Conservation (phyloP, 30 jellyfish, hydroid and myxozoan species). For the Pelagia noctiluca region DNA sequence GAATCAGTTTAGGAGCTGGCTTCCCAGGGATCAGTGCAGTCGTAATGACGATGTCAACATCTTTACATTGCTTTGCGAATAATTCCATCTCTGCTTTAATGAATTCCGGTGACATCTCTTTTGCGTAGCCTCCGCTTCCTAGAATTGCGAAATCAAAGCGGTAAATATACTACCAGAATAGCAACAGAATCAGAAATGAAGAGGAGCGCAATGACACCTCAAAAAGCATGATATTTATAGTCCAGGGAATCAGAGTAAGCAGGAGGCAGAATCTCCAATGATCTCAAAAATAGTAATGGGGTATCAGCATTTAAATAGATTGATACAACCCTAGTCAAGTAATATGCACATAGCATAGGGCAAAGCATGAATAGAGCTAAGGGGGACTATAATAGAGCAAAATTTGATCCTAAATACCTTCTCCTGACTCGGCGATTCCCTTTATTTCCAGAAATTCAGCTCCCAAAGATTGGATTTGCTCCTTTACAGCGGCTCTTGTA, state of each 20-base stretch:
- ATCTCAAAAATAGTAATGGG: too few species aligned
- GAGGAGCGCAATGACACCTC: too few species aligned
- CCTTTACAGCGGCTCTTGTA: slow-evolving; percentile 94
- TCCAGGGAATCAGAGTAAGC: too few species aligned
- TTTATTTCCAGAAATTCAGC: slow-evolving; percentile 94
- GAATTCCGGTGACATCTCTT: slow-evolving; percentile 96
- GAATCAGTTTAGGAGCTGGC: slow-evolving; percentile 91
- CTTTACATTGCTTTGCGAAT: slow-evolving; percentile 95
- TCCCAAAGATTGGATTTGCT: slow-evolving; percentile 92
- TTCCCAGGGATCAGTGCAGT: slow-evolving; percentile 96
- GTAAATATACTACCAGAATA: too few species aligned
- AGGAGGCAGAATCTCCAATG: too few species aligned
- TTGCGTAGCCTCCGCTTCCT: slow-evolving; percentile 98
- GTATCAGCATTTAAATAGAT: too few species aligned
- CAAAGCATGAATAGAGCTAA: too few species aligned
- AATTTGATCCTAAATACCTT: slow-evolving; percentile 57
- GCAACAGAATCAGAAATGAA: too few species aligned
- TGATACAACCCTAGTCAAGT: too few species aligned
- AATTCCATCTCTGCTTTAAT: slow-evolving; percentile 97
- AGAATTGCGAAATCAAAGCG: neutral
- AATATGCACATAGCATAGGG: neutral
- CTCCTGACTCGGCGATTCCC: slow-evolving; percentile 89
- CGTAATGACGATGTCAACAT: slow-evolving; percentile 86
- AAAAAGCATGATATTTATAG: too few species aligned
- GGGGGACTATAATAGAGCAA: slow-evolving; percentile 4